phyloP scores from a whole-genome alignment of 2,888 invertebrate species.

The Iphiclides podalirius region DNA sequence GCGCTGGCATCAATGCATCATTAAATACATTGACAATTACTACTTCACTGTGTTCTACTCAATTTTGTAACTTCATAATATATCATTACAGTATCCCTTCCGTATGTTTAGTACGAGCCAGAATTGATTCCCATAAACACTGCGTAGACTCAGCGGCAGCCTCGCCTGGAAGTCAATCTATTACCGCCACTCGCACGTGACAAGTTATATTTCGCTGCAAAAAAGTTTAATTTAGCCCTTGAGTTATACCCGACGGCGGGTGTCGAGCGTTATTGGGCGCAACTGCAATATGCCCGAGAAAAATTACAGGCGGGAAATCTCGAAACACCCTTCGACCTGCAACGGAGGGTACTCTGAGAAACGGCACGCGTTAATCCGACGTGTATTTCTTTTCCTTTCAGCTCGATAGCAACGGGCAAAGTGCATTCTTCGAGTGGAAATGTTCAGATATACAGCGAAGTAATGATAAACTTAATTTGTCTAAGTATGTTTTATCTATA shows the following conservation, averaged over 20 bases:
- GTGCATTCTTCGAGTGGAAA: background rate
- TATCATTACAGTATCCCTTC: too few species aligned
- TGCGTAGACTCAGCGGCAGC: background rate
- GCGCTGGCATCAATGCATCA: too few species aligned
- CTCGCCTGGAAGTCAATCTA: conserved; percentile 14
- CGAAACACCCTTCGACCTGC: conserved; percentile 51
- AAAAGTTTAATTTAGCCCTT: conserved; percentile 66
- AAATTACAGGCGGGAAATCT: conserved; percentile 63
- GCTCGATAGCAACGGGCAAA: background rate
- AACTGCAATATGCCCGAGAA: conserved; percentile 56
- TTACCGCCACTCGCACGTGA: conserved; percentile 49
- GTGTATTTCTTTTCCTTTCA: conserved; percentile 8
- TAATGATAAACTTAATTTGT: too few species aligned
- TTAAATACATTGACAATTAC: too few species aligned
- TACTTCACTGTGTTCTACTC: too few species aligned
- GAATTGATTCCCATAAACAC: too few species aligned
- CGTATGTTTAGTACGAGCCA: too few species aligned
- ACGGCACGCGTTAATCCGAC: conserved; percentile 13
- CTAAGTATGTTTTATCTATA: too few species aligned
- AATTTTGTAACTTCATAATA: too few species aligned
- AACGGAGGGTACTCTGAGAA: conserved; percentile 27
- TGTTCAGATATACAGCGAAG: too few species aligned
- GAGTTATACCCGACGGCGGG: conserved; percentile 54
- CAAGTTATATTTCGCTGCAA: conserved; percentile 48
- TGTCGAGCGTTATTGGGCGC: conserved; percentile 52